phyloP scores from a whole-genome alignment of 2,888 invertebrate genomes.

The Lymantria dispar region DNA sequence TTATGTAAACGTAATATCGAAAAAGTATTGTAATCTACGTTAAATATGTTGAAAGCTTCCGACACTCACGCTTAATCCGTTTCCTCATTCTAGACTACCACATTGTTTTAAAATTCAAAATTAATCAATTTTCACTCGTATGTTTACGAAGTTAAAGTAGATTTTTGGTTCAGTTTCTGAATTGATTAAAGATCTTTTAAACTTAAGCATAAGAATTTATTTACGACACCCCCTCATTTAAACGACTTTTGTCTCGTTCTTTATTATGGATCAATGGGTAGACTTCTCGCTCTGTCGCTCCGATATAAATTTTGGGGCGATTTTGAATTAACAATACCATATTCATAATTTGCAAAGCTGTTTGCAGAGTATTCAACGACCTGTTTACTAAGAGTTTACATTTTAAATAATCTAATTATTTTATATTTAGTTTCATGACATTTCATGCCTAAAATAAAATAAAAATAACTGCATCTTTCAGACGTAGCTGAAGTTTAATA shows the following conservation, averaged over 20 bases:
- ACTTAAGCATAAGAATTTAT: slow-evolving; percentile 64
- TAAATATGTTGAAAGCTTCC: slow-evolving; percentile 63
- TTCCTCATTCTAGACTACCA: slow-evolving; percentile 55
- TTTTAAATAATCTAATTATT: slow-evolving; percentile 36
- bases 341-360: slow-evolving; percentile 64
- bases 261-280: slow-evolving; percentile 27
- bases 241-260: slow-evolving; percentile 52
- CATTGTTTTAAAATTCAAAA: slow-evolving; percentile 44
- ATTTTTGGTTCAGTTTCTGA: slow-evolving; percentile 19
- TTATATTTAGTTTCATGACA: not conserved
- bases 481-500: no score
- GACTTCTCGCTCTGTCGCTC: slow-evolving; percentile 44
- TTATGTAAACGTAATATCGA: slow-evolving; percentile 34
- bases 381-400: slow-evolving; percentile 48
- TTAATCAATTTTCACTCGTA: slow-evolving; percentile 37
- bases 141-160: slow-evolving; percentile 13
- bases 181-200: slow-evolving; percentile 57
- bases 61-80: slow-evolving; percentile 60
- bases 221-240: slow-evolving; percentile 74
- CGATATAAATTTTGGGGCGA: slow-evolving; percentile 68
- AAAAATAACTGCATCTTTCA: no score
- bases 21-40: slow-evolving; percentile 53
- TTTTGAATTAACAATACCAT: slow-evolving; percentile 69
- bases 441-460: no score
- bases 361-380: slow-evolving; percentile 52